A percentile compares a stretch with the other conserved stretches of the same genome.
These are phyloP conservation scores for Sinocyclocheilus anshuiensis DNA, from an alignment of 2,113 vertebrate species.

Conservation along the genomic window DNA sequence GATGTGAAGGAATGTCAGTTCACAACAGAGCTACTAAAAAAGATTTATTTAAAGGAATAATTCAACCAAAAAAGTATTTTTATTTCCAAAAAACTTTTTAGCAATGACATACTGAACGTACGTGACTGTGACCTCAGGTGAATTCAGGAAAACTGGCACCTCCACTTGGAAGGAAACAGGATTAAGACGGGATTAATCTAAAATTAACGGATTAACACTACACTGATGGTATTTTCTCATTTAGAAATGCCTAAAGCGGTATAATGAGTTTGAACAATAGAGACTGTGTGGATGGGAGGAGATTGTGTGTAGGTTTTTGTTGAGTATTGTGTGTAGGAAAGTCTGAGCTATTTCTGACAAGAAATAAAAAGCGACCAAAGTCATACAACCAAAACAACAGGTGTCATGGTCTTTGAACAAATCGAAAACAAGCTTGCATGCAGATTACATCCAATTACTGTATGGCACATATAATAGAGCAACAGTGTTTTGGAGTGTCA, in stretches of 20 bases:
- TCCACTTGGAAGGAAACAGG: neutral
- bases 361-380: neutral
- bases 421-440: neutral
- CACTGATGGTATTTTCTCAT: neutral
- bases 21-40: neutral
- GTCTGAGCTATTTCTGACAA: conserved; percentile 44
- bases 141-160: neutral
- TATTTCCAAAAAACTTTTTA: neutral
- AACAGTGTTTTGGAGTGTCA: no score
- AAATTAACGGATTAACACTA: neutral
- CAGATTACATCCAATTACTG: no score
- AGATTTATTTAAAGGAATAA: neutral
- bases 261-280: neutral
- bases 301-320: conserved; percentile 40
- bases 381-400: neutral
- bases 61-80: neutral
- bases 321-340: conserved; percentile 42
- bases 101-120: neutral
- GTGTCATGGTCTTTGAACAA: neutral
- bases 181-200: neutral
- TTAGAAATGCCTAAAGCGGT: neutral
- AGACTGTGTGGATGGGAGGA: neutral
- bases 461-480: no score
- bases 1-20: neutral
- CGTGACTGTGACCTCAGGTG: neutral